Conservation (phyloP, 2,113 vertebrate species). For the Rana temporaria region DNA sequence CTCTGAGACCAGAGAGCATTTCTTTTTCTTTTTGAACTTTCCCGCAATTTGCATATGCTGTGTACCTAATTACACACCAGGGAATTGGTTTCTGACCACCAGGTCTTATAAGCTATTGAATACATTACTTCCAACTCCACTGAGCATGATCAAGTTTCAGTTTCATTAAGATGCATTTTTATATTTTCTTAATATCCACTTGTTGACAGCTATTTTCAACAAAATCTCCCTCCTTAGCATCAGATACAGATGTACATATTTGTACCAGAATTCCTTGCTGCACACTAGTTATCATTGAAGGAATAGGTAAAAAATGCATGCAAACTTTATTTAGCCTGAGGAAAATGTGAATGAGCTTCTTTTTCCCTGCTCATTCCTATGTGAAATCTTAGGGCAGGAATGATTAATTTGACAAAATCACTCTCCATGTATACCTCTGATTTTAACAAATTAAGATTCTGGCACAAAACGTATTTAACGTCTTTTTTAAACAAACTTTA, state of each 20-base stretch:
- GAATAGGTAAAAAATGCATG: no score
- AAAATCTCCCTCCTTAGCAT: constrained; percentile 15
- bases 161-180: constrained; percentile 49
- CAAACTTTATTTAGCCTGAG: no score
- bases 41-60: constrained; percentile 50
- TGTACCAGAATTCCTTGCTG: constrained; percentile 20
- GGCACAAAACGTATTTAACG: no score
- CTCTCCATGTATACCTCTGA: no score
- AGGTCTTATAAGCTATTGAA: constrained; percentile 26
- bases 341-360: no score
- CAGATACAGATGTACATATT: constrained; percentile 27
- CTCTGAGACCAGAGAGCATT: constrained; percentile 13
- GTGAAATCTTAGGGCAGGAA: no score
- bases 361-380: no score
- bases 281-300: background rate
- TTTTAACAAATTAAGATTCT: no score
- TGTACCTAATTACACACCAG: constrained; percentile 54
- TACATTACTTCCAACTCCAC: constrained; percentile 22
- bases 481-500: no score
- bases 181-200: constrained; percentile 37
- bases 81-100: constrained; percentile 44
- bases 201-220: constrained; percentile 46
- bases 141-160: constrained; percentile 31
- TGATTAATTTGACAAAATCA: no score
- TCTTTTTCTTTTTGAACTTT: constrained; percentile 53